Conservation (phyloP, 2,113 vertebrate genomes). For the Etheostoma spectabile region DNA sequence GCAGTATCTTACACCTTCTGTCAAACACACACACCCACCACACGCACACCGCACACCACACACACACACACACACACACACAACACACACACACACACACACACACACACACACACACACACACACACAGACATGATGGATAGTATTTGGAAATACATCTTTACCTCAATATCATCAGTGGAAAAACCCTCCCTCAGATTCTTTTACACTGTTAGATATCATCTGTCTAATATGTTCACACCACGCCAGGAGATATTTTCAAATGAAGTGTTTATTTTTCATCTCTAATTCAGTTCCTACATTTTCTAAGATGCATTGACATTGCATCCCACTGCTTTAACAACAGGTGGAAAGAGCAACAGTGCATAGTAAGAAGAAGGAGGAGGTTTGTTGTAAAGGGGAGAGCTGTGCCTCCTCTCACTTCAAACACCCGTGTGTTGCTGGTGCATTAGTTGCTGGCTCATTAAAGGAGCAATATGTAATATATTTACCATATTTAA, state of each 20-base stretch:
- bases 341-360: conserved; percentile 6
- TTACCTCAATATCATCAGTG: conserved; percentile 61
- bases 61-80: conserved; percentile 27
- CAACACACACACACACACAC: background rate
- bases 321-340: background rate
- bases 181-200: conserved; percentile 53
- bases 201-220: conserved; percentile 49
- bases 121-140: conserved; percentile 55
- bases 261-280: background rate
- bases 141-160: conserved; percentile 68
- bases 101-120: conserved; percentile 27
- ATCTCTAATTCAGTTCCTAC: conserved; percentile 42
- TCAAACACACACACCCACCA: conserved; percentile 29
- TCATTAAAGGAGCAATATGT: background rate
- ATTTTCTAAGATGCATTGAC: conserved; percentile 7
- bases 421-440: conserved; percentile 6
- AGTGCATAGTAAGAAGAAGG: background rate
- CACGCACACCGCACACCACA: conserved; percentile 12
- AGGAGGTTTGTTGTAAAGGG: background rate
- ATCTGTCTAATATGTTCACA: conserved; percentile 58
- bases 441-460: background rate
- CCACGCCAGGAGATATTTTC: conserved; percentile 34
- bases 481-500: too few species aligned
- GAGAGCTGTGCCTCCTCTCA: background rate
- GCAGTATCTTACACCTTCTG: conserved; percentile 51